Evolutionary conservation across 2,113 vertebrate genomes (phyloP), one percentile per base, ranked within the genome.

Genomic region (Nicator chloris): DNA sequence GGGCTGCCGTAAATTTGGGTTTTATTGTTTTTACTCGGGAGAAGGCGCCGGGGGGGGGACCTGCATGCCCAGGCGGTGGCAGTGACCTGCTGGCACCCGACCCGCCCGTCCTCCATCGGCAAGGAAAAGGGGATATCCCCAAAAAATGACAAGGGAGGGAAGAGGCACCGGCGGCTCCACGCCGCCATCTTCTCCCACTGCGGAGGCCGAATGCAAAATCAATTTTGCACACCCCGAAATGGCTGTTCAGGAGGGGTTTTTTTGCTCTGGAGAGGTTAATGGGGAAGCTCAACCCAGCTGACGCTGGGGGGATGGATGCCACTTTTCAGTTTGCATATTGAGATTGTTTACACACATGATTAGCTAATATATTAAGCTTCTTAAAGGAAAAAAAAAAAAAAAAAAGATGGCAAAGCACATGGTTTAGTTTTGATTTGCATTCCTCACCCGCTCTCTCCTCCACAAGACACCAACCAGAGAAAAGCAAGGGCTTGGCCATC

Each of bases 121-220:
- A 13, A 86, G 90, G 78, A 37, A 18, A 47, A 40, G 50, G 28
- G 37, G 66, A 63, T 20, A 11, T 45, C 57, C 42, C 82, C 30
- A 49, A 81, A 88, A 65, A 30, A 30, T 0, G 30, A 11, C 0
- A 1, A 42, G 33, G 44, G 23, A 78, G 71, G 5, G 71, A 44
- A 88, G 35, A 57, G 40, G 59, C 2, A 4, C 37, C 30, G 1
- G 2, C 7, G 0, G 85, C 80, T 69, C 84, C 2, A 8, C 2
- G 13, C 64, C 90, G 84, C 96, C 93, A 94, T 97, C 91, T 97
- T 96, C 97, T 92, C 37, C 37, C 73, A 7, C 61, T 10, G 24
- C 27, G 1, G 65, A 90, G 45, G 15, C 19, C 7, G 31, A 70
- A 42, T 33, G 64, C 15, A 1, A 81, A 89, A 94, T 87, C 76